Percentiles rank a stretch among this genome's conserved stretches.
phyloP scores from a whole-genome alignment of 1,140 invertebrate species.

The Cephus cinctus region DNA sequence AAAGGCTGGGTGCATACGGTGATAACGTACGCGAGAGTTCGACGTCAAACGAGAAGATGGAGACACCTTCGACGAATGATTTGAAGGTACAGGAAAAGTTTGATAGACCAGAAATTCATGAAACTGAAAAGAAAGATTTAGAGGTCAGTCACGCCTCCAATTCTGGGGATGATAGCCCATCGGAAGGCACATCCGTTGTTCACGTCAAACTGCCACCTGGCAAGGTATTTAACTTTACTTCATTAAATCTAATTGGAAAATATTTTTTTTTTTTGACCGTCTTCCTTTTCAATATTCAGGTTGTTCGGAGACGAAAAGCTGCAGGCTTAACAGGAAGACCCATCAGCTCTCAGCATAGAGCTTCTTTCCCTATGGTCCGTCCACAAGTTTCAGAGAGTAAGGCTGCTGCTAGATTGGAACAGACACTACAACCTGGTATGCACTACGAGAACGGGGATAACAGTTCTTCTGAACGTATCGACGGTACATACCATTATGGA shows the following conservation, averaged over 20 bases:
- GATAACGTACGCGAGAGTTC: too few species aligned
- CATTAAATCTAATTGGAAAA: not conserved
- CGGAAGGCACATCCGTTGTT: conserved; percentile 61
- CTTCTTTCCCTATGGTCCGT: conserved; percentile 58
- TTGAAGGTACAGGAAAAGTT: conserved; percentile 16
- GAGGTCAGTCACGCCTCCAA: conserved; percentile 60
- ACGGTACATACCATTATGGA: conserved; percentile 29
- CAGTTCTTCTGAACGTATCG: conserved; percentile 48
- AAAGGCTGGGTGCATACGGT: conserved; percentile 28
- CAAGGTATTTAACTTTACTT: conserved; percentile 53
- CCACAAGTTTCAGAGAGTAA: conserved; percentile 53
- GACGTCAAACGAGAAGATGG: too few species aligned
- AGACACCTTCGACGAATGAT: conserved; percentile 7
- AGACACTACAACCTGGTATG: conserved; percentile 39
- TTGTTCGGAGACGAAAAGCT: conserved; percentile 40
- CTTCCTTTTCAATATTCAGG: too few species aligned
- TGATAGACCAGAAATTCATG: conserved; percentile 18
- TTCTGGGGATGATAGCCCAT: conserved; percentile 55
- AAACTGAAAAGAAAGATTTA: conserved; percentile 28
- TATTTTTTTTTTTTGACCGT: not conserved
- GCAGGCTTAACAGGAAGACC: conserved; percentile 33
- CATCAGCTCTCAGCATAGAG: conserved; percentile 48
- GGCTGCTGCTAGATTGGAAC: conserved; percentile 45
- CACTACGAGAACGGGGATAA: conserved; percentile 48
- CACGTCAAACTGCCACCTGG: conserved; percentile 67